Evolutionary conservation across 2,797 vertebrate species (phyloP).

Genomic region (Lerista edwardsae): DNA sequence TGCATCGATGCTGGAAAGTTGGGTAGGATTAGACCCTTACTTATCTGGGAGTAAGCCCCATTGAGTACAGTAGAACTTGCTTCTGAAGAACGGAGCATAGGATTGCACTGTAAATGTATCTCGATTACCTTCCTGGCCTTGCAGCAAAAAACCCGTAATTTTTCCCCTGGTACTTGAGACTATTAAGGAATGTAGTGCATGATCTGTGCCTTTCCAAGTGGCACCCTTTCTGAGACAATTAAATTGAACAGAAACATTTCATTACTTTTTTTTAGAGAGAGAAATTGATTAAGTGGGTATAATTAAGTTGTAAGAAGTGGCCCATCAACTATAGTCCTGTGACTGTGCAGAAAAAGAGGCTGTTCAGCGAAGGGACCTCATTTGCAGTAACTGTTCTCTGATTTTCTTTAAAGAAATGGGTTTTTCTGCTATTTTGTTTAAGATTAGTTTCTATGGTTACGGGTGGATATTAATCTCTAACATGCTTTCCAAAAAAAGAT

Average conservation of each 20-base stretch:
- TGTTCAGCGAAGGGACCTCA: constrained; percentile 58
- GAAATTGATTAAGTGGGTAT: constrained; percentile 42
- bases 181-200: not conserved
- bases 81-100: no score
- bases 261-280: constrained; percentile 37
- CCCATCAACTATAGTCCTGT: constrained; percentile 63
- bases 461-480: constrained; percentile 71
- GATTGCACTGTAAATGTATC: not conserved
- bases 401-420: constrained; percentile 77
- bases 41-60: not conserved
- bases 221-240: constrained; percentile 36
- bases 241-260: constrained; percentile 33
- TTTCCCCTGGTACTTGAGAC: constrained; percentile 22
- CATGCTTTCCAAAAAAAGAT: constrained; percentile 72
- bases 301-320: constrained; percentile 66
- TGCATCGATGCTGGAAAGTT: no score
- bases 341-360: constrained; percentile 49
- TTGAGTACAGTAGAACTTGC: not conserved
- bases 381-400: constrained; percentile 72
- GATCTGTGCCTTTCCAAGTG: constrained; percentile 19
- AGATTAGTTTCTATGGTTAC: constrained; percentile 79
- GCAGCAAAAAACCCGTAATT: not conserved
- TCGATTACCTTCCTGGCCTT: not conserved
- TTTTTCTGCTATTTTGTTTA: constrained; percentile 72
- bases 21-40: no score